These are phyloP conservation scores for Lontra canadensis DNA, from an alignment of 2,113 vertebrate genomes.

Conservation along the genomic window DNA sequence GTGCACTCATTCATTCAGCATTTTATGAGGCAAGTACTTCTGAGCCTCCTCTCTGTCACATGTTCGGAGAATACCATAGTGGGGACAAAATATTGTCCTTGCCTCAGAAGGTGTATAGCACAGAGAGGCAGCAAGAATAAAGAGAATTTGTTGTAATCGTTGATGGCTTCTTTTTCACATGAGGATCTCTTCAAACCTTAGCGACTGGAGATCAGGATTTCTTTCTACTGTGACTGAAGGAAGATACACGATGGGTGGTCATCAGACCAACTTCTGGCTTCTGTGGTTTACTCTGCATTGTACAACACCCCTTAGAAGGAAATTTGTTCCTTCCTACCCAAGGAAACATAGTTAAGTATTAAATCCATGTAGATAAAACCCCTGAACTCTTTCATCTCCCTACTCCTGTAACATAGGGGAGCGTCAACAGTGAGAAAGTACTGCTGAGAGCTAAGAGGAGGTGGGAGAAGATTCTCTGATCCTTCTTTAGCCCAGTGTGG, in stretches of 20 bases:
- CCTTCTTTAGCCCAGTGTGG: background rate
- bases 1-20: background rate
- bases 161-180: background rate
- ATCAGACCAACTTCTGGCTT: background rate
- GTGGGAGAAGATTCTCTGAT: background rate
- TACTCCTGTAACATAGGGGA: background rate
- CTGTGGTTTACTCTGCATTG: background rate
- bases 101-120: background rate
- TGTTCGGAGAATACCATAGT: background rate
- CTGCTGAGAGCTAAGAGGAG: background rate
- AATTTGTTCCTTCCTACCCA: background rate
- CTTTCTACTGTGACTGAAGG: background rate
- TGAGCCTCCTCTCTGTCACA: background rate
- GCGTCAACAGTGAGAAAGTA: background rate
- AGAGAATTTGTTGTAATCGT: slow-evolving; percentile 12
- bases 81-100: background rate
- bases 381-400: background rate
- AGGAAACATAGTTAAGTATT: background rate
- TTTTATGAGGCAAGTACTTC: background rate
- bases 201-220: background rate
- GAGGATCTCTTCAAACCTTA: background rate
- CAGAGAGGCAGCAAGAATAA: background rate
- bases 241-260: background rate
- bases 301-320: background rate
- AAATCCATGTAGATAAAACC: background rate